Evolutionary conservation across 2,113 vertebrate species (phyloP), one percentile per base, ranked within the genome.

Genomic region (Piliocolobus tephrosceles): DNA sequence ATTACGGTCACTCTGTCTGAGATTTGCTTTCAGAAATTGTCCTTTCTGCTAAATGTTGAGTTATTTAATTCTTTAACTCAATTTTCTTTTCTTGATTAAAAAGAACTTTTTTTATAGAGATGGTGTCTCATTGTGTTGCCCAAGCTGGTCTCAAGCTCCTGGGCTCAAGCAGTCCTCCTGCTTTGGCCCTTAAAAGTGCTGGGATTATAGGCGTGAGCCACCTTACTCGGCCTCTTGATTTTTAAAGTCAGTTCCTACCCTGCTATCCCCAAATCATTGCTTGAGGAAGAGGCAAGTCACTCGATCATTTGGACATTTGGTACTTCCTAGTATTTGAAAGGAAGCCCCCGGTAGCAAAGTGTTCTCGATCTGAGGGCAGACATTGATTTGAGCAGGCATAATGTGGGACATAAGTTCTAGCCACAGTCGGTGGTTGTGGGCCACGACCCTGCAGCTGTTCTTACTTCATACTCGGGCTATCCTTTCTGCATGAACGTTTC

Each of bases 11-110:
- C 16, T 88, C 61, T 96, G 2, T 66, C 58, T 78, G 82, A 88
- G 72, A 35, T 91, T 86, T 96, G 64, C 58, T 82, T 94, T 96
- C 4, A 9, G 38, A 94, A 91, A 35, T 82, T 70, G 43, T 91
- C n/a, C 89, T 96, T 90, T 73, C 91, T 96, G 82, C 47, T 76
- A 12, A 22, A 22, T 92, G 38, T 52, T 90, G 45, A 95, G 32
- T 87, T 95, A 25, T 95, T 85, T 70, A 66, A 47, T 88, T 89
- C 45, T 95, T 72, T 72, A 83, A 76, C 88, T 95, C 70, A 58
- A 55, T 84, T 72, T n/a, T 18, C 3, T 72, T 40, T 40, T 72
- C 35, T 72, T 38, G 52, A 25, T 55, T 64, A 64, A 32, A 32
- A 64, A 64, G 11, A 64, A 64, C 13, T 13, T 50, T 85, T 66